Base-by-base conservation (phyloP, 2,113 vertebrate species). In the Ceyx melanurus region DNA sequence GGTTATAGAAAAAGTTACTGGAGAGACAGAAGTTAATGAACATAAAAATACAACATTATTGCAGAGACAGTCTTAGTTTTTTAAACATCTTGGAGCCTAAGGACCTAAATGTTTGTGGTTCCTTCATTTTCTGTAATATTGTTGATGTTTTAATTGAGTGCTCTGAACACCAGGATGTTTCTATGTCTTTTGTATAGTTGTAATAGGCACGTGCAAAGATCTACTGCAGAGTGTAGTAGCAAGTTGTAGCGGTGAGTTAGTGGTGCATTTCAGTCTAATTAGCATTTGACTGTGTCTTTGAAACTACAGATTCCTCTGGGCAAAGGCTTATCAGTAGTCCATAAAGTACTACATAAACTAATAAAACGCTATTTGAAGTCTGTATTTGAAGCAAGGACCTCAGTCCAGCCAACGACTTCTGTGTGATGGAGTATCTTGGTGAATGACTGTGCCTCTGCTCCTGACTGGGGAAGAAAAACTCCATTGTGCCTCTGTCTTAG, bases 21-120 rank as follows among this genome's bases (percentile, higher is more conserved):
- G 42, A 93, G 37, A 86, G 56, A 74, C 35, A 90, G 37, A 67
- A 65, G 8, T 71, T 50, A 90, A 80, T 94, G 93, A 89, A 75
- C 40, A 65, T 42, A 31, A 54, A 23, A 65, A 91, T 79, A 56
- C n/a, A 71, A 73, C 8, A 48, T 79, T 86, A 65, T 58, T 90
- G 64, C 40, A 70, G 45, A 79, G 22, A 37, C 13, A 85, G 42
- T 61, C 13, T 61, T 57, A 3, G 1, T 29, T 86, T 79, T 89
- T 75, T 10, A 15, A 94, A 53, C 43, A 35, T 84, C 88, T 88
- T 65, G 16, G 51, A 79, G 53, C 58, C 58, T 35, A 53, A 53
- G 33, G 70, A 60, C 37, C 35, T 84, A 75, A 76, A 82, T 22
- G 15, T 45, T 35, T 92, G 23, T 45, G 14, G 3, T 40, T 82